Conservation (phyloP, 1,140 invertebrate species). For the Drosophila arizonae region DNA sequence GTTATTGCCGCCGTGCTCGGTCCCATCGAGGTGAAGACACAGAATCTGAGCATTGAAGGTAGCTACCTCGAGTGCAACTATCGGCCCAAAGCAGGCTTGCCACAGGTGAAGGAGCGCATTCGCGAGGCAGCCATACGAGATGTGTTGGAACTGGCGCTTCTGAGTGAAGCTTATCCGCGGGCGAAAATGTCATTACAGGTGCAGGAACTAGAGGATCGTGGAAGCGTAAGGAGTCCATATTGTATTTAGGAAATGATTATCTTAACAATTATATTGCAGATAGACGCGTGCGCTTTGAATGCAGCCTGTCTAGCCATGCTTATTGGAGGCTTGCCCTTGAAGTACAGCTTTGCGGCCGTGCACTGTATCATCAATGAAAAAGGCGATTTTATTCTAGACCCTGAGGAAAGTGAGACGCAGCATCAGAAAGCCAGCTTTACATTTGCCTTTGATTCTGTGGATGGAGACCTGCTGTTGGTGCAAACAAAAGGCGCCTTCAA, state of each 20-base stretch:
- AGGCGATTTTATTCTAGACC: slow-evolving; percentile 88
- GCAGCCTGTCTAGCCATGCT: slow-evolving; percentile 90
- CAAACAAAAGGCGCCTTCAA: slow-evolving; percentile 88
- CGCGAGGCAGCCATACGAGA: slow-evolving; percentile 90
- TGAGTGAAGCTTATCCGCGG: slow-evolving; percentile 89
- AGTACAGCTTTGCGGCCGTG: slow-evolving; percentile 90
- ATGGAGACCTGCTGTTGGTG: slow-evolving; percentile 86
- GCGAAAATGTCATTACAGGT: slow-evolving; percentile 90
- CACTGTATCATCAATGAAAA: slow-evolving; percentile 87
- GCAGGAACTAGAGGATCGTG: slow-evolving; percentile 93
- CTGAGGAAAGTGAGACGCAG: slow-evolving; percentile 82
- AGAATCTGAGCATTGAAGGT: slow-evolving; percentile 91
- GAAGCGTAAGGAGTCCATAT: slow-evolving; percentile 86
- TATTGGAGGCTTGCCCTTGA: slow-evolving; percentile 91
- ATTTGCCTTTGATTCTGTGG: slow-evolving; percentile 88
- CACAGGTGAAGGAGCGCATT: slow-evolving; percentile 88
- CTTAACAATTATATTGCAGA: slow-evolving; percentile 83
- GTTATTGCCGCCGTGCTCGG: slow-evolving; percentile 92
- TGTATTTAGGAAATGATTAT: background rate
- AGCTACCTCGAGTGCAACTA: slow-evolving; percentile 91
- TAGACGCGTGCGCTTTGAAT: slow-evolving; percentile 92
- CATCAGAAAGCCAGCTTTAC: slow-evolving; percentile 85
- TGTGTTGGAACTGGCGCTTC: slow-evolving; percentile 89
- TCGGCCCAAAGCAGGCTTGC: slow-evolving; percentile 89
- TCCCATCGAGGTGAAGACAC: slow-evolving; percentile 90